Evolutionary conservation across 2,113 vertebrate genomes (phyloP).

Genomic region (Rostratula benghalensis): DNA sequence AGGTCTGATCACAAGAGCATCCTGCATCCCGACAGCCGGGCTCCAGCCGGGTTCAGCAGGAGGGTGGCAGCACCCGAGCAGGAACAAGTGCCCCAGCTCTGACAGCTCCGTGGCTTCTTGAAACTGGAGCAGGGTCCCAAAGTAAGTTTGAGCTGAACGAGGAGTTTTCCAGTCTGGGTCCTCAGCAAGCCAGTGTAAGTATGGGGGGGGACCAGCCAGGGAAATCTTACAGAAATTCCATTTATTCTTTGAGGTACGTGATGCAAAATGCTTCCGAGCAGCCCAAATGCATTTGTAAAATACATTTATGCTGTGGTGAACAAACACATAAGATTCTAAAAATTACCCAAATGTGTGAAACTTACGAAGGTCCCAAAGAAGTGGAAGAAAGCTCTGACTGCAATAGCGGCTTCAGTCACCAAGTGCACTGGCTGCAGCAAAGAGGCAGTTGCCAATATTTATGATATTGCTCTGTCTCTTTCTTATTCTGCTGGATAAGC

Average conservation of each 20-base stretch:
- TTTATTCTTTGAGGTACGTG: background rate
- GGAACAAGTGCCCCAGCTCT: accelerated
- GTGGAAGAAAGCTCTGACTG: background rate
- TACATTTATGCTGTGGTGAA: background rate
- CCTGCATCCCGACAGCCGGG: background rate
- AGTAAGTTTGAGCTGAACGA: background rate
- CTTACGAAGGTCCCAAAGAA: background rate
- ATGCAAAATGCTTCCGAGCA: background rate
- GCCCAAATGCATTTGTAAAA: background rate
- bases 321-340: background rate
- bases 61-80: background rate
- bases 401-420: background rate
- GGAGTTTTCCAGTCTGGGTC: background rate
- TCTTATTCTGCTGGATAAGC: background rate
- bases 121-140: background rate
- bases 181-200: background rate
- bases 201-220: background rate
- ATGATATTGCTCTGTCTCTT: background rate
- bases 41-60: background rate
- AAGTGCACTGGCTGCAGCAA: background rate
- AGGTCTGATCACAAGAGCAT: background rate
- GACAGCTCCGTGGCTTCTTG: background rate
- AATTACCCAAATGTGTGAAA: accelerated
- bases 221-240: background rate
- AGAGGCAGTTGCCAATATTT: background rate